Evolutionary conservation across 1,140 invertebrate species (phyloP).

Genomic region (Asobara japonica): DNA sequence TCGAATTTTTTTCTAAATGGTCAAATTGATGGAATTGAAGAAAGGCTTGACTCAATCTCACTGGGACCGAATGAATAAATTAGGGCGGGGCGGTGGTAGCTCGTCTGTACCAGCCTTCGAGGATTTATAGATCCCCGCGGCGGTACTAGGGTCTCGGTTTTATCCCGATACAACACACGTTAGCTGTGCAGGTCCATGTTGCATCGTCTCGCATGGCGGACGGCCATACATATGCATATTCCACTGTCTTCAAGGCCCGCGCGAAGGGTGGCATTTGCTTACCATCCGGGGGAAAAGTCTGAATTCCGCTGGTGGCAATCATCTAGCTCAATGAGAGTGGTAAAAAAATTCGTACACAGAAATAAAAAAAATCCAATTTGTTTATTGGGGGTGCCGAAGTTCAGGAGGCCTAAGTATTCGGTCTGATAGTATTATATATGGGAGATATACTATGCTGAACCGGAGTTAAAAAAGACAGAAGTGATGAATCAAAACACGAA

Average conservation of each 20-base stretch:
- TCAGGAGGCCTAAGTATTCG: no score
- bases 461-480: slow-evolving; percentile 22
- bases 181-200: neutral
- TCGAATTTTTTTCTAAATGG: no score
- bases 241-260: slow-evolving; percentile 24
- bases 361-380: no score
- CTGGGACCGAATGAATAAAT: slow-evolving; percentile 57
- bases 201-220: neutral
- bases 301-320: neutral
- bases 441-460: no score
- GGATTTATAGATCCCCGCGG: slow-evolving; percentile 47
- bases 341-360: no score
- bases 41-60: slow-evolving; percentile 46
- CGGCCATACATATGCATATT: slow-evolving; percentile 28
- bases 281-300: neutral
- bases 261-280: neutral
- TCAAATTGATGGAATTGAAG: no score
- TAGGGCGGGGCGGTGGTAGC: slow-evolving; percentile 56
- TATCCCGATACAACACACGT: neutral
- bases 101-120: slow-evolving; percentile 44
- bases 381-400: no score
- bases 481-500: neutral
- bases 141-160: slow-evolving; percentile 4
- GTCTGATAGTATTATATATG: no score
- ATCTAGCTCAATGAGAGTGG: no score